phyloP scores from a whole-genome alignment of 2,888 invertebrate genomes.

The Parelbella ahira region DNA sequence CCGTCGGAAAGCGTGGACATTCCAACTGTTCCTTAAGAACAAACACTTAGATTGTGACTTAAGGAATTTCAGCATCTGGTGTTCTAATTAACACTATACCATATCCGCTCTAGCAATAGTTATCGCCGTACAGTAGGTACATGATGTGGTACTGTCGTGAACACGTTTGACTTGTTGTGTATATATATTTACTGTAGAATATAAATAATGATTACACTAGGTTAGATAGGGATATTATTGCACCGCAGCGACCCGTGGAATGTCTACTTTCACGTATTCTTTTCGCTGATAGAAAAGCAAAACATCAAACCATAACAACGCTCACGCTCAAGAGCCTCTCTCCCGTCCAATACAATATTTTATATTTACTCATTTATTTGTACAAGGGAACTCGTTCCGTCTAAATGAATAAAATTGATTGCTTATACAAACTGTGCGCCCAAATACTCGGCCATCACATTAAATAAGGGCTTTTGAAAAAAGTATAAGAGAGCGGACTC shows the following conservation, averaged over 20 bases:
- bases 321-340: slow-evolving; percentile 41
- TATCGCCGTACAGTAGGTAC: too few species aligned
- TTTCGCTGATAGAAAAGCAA: slow-evolving; percentile 36
- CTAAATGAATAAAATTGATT: slow-evolving; percentile 81
- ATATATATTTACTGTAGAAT: too few species aligned
- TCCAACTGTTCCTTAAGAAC: slow-evolving; percentile 16
- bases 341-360: slow-evolving; percentile 47
- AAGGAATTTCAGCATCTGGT: slow-evolving; percentile 2
- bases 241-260: slow-evolving; percentile 1
- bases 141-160: too few species aligned
- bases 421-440: slow-evolving; percentile 79
- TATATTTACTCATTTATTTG: slow-evolving; percentile 71
- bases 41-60: too few species aligned
- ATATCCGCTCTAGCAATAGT: too few species aligned
- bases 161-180: too few species aligned
- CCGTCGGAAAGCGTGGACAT: slow-evolving; percentile 21
- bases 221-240: background rate
- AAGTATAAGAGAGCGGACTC: slow-evolving; percentile 53
- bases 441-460: slow-evolving; percentile 77
- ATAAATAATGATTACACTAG: background rate
- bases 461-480: slow-evolving; percentile 74
- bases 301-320: slow-evolving; percentile 49
- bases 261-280: slow-evolving; percentile 16
- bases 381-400: slow-evolving; percentile 67
- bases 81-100: too few species aligned